Base-by-base conservation (phyloP, 1,140 invertebrate genomes). In the Scaptomyza hsui region DNA sequence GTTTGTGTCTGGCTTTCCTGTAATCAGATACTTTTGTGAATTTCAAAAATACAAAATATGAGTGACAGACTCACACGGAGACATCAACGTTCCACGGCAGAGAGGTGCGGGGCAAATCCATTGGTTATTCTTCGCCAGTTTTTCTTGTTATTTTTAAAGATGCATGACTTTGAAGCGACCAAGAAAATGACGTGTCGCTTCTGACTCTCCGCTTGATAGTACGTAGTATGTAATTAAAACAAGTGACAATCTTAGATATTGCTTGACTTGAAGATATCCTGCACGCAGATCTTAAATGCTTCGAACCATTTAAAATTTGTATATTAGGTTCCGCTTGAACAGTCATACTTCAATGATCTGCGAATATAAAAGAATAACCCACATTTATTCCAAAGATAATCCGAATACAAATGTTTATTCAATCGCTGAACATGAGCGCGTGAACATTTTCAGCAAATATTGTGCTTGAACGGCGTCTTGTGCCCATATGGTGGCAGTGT, bases 21-120 rank as follows among this genome's bases (percentile, higher is more conserved):
- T 89, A 80, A 89, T 81, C 53, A 65, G 86, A 89, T 89, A 89
- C 86, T 89, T 89, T 89, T 89, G 83, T 86, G 83, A 85, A 89
- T 86, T 90, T 89, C 70, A 78, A 69, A 90, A 89, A 86, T 81
- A 88, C 85, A 79, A 78, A 89, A 89, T 89, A 80, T 89, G 86
- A 89, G 81, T 88, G 82, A 88, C 82, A 88, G 82, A 69, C 67
- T 56, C 67, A 72, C 75, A 75, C 75, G 74, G 48, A 61, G 48
- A 42, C 49, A 57, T 53, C 55, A 41, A 57, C n/a, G 44, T 35
- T 47, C 19, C n/a, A 6, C 6, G n/a, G n/a, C n/a, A 29, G 13
- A 13, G 24, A 18, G 32, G 7, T 4, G 48, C n/a, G 21, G 6
- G 60, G 39, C 24, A 21, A 35, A 3, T 67, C 61, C 74, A 70